Evolutionary conservation across 2,797 vertebrate genomes (phyloP).

Genomic region (Sylvilagus floridanus): DNA sequence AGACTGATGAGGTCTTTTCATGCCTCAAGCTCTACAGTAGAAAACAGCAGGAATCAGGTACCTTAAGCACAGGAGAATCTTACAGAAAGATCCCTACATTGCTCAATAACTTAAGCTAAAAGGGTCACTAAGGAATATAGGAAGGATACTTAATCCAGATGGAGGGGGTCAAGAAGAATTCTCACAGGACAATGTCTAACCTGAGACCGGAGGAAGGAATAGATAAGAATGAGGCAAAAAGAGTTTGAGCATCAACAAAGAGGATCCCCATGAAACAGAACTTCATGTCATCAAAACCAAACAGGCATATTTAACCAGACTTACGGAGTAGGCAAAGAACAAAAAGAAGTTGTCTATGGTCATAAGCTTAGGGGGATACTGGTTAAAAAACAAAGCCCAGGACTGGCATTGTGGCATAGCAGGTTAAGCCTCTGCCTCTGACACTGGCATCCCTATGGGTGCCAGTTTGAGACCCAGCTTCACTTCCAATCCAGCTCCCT

Average conservation of each 20-base stretch:
- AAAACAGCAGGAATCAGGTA: neutral
- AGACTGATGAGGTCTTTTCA: neutral
- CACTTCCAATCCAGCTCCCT: no score
- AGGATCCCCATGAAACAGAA: neutral
- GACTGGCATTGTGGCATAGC: no score
- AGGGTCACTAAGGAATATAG: neutral
- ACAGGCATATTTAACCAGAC: neutral
- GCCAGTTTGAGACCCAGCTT: no score
- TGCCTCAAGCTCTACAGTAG: neutral
- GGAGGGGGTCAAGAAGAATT: neutral
- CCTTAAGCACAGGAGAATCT: neutral
- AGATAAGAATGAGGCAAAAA: neutral
- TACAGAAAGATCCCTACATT: neutral
- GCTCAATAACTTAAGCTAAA: neutral
- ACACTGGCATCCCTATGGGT: no score
- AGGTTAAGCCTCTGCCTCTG: no score
- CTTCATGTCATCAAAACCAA: neutral
- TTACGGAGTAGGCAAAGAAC: neutral
- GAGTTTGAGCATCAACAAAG: neutral
- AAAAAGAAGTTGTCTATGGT: neutral
- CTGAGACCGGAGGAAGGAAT: neutral
- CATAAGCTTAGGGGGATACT: neutral
- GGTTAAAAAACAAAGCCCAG: neutral
- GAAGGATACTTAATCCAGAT: neutral
- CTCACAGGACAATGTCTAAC: neutral